These are phyloP conservation scores for Junonia oenone DNA, from an alignment of 2,888 invertebrate genomes.

Conservation along the genomic window DNA sequence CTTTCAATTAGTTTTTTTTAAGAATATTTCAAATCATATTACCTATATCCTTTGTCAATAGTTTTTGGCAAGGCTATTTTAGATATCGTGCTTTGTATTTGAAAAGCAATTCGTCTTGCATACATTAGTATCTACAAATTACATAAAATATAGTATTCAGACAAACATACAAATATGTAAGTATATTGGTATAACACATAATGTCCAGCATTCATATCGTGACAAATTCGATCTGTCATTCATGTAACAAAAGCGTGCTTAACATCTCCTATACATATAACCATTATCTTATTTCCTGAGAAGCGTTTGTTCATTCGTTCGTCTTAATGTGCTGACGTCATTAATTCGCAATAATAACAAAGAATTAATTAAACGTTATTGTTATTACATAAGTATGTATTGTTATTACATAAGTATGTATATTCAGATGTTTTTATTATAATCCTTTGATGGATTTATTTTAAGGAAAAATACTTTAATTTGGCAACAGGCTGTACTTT, in stretches of 20 bases:
- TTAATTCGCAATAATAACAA: conserved; percentile 2
- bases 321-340: conserved; percentile 1
- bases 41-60: too few relatives aligned
- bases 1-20: background rate
- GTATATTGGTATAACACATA: background rate
- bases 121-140: too few relatives aligned
- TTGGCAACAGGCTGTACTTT: too few relatives aligned
- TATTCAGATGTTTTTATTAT: background rate
- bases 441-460: too few relatives aligned
- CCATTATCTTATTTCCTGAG: conserved; percentile 14
- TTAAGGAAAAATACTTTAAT: too few relatives aligned
- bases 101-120: too few relatives aligned
- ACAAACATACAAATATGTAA: too few relatives aligned
- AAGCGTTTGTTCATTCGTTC: conserved; percentile 11
- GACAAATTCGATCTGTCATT: background rate
- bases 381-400: background rate
- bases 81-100: too few relatives aligned
- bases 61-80: too few relatives aligned
- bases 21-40: background rate
- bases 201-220: background rate
- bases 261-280: background rate
- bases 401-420: background rate
- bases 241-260: background rate
- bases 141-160: too few relatives aligned
- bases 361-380: background rate